Base-by-base conservation (phyloP, 2,797 vertebrate species). In the Smutsia gigantea region DNA sequence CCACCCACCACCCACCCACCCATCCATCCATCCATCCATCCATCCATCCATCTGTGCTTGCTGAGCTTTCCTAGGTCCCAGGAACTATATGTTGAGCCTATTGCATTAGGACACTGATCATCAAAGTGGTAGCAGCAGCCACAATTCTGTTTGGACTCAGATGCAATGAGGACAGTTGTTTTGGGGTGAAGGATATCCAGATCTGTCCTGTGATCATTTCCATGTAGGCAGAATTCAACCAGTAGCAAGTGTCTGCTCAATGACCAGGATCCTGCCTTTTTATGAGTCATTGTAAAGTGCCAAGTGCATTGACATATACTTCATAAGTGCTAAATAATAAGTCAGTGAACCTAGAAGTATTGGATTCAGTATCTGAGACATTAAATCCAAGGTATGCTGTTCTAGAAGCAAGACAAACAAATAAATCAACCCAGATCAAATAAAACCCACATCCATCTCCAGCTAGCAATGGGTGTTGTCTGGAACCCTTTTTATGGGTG, bases 301-400 rank as follows among this genome's bases (percentile, higher is more conserved):
- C 92, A 92, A 96, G 87, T 79, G 74, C 92, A 88, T 46, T 97
- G 96, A 97, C 95, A 93, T 94, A 96, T 97, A 97, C 93, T 98
- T 97, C 96, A 97, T 95, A 97, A 98, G 98, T 96, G 97, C 90
- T 96, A 97, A 97, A 96, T 97, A 97, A 98, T 97, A 97, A 97
- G 95, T 63, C 96, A 97, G 93, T 97, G 96, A 98, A 97, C 97
- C 97, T 92, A 96, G 69, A 97, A 97, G 90, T 96, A 97, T 88
- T 97, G 95, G 93, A 98, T 97, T 96, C 96, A 90, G 82, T 64
- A 94, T 95, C 92, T 0, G 15, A 97, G 88, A 96, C 85, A 96
- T 97, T 97, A 97, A 97, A 97, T 77, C 92, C 92, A 87, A 93
- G 92, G 74, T 83, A 95, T 57, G 92, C 92, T 95, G 90, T 83